Evolutionary conservation across 2,797 vertebrate species (phyloP).

Genomic region (Thripadectes ignobilis): DNA sequence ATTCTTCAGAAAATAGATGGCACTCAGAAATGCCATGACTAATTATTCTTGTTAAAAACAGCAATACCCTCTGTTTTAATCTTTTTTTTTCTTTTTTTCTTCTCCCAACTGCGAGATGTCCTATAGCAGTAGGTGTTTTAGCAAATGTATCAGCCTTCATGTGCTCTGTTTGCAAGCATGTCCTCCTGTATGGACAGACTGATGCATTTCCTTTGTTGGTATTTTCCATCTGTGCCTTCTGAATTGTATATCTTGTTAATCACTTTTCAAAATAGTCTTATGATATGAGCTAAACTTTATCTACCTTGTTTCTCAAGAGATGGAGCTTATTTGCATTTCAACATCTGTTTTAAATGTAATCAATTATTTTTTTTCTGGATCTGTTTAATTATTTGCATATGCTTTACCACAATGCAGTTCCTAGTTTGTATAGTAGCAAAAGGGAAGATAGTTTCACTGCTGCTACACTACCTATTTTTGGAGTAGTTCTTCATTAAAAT

Average conservation of each 20-base stretch:
- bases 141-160: not conserved
- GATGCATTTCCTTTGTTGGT: not conserved
- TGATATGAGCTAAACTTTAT: not conserved
- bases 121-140: not conserved
- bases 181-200: not conserved
- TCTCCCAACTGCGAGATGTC: not conserved
- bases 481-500: not conserved
- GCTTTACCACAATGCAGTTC: not conserved
- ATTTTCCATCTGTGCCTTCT: not conserved
- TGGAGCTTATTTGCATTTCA: not conserved
- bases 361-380: rapidly evolving
- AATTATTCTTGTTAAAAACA: not conserved
- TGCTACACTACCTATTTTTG: not conserved
- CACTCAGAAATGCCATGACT: not conserved
- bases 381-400: not conserved
- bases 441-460: not conserved
- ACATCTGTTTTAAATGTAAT: not conserved
- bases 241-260: not conserved
- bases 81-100: not conserved
- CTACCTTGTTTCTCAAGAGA: not conserved
- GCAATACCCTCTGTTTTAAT: not conserved
- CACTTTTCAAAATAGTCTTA: not conserved
- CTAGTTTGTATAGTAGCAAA: not conserved
- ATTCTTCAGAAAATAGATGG: not conserved
- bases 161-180: not conserved